phyloP scores from a whole-genome alignment of 2,113 vertebrate genomes.

The Oceanodroma tethys region DNA sequence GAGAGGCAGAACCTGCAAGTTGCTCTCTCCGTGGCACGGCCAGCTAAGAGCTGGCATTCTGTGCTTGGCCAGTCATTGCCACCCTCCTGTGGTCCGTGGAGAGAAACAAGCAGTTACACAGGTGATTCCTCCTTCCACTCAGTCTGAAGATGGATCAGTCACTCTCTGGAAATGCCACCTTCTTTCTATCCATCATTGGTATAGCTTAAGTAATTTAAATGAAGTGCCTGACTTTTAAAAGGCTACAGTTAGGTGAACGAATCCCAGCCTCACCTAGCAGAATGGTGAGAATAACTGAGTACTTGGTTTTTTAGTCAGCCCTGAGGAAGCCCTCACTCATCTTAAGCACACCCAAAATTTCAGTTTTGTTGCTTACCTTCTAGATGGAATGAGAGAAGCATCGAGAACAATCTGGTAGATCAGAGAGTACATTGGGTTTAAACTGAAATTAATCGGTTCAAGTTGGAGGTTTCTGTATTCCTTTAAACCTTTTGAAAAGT shows the following conservation, averaged over 20 bases:
- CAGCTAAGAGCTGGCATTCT: background rate
- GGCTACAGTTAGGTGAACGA: background rate
- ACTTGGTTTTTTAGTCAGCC: background rate
- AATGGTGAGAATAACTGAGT: background rate
- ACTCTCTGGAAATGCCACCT: background rate
- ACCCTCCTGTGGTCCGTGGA: background rate
- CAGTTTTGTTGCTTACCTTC: background rate
- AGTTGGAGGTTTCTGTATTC: background rate
- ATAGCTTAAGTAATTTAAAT: background rate
- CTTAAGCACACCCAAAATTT: background rate
- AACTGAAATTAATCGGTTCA: background rate
- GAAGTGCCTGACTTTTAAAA: background rate
- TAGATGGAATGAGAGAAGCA: background rate
- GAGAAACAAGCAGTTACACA: background rate
- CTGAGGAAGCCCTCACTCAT: background rate
- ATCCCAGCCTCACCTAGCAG: background rate
- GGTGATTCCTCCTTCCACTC: background rate
- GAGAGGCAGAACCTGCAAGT: background rate
- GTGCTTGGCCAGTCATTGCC: background rate
- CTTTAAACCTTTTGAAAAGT: background rate
- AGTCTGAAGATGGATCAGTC: background rate
- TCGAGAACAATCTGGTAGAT: background rate
- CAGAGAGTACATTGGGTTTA: background rate
- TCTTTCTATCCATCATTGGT: background rate
- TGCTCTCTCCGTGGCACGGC: fast-evolving